Evolutionary conservation across 2,888 invertebrate genomes (phyloP).

Genomic region (Salpingus planirostris): DNA sequence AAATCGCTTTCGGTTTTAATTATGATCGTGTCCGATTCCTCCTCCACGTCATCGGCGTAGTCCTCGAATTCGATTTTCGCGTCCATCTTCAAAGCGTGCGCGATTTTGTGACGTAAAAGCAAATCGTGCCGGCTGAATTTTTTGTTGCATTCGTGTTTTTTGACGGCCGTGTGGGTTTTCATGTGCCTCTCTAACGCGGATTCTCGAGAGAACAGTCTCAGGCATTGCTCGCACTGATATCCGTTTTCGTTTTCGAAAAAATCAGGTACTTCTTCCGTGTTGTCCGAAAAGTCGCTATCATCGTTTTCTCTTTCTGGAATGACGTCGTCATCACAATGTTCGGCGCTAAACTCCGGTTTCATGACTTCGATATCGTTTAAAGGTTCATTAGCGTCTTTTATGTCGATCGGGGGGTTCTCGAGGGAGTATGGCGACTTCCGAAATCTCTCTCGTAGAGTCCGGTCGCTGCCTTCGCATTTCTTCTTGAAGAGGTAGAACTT

Average conservation of each 20-base stretch:
- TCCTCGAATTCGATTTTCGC: slow-evolving; percentile 19
- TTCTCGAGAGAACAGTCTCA: slow-evolving; percentile 41
- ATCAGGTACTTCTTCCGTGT: slow-evolving; percentile 8
- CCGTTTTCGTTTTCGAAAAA: slow-evolving; percentile 5
- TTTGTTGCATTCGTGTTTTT: slow-evolving; percentile 32
- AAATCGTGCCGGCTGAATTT: slow-evolving; percentile 32
- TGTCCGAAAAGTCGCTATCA: slow-evolving; percentile 24
- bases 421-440: slow-evolving; percentile 21
- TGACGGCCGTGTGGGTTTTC: slow-evolving; percentile 29
- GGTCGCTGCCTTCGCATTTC: slow-evolving; percentile 43
- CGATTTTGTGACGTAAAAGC: slow-evolving; percentile 32
- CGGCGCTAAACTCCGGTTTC: slow-evolving; percentile 22
- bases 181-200: slow-evolving; percentile 37
- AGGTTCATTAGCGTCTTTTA: slow-evolving; percentile 1
- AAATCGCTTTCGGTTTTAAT: slow-evolving; percentile 18
- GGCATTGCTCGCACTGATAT: slow-evolving; percentile 45
- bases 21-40: slow-evolving; percentile 8
- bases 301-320: slow-evolving; percentile 17
- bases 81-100: slow-evolving; percentile 32
- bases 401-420: not conserved
- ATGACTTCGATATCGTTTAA: slow-evolving; percentile 19
- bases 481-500: slow-evolving; percentile 45
- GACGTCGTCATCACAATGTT: slow-evolving; percentile 12
- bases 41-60: slow-evolving; percentile 14
- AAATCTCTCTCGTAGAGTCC: slow-evolving; percentile 31